Evolutionary conservation across 1,140 invertebrate genomes (phyloP).

Genomic region (Triops cancriformis): DNA sequence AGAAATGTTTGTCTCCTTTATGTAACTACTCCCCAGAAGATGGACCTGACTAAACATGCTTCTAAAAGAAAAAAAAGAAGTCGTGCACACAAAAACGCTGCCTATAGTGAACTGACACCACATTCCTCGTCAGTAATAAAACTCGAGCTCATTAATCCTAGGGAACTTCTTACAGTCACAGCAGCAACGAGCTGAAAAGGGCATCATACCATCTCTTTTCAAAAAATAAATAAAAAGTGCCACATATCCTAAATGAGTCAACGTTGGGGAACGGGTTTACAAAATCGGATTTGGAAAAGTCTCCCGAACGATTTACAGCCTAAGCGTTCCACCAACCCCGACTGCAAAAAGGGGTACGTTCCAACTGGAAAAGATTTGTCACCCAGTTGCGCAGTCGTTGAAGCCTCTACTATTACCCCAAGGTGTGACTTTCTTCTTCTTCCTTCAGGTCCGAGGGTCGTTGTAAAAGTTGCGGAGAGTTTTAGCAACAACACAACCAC

Average conservation of each 20-base stretch:
- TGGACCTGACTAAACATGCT: neutral
- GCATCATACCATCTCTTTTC: no score
- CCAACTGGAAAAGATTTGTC: neutral
- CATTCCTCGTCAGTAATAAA: conserved; percentile 6
- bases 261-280: no score
- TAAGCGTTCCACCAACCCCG: neutral
- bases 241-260: no score
- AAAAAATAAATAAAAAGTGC: no score
- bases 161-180: neutral
- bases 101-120: neutral
- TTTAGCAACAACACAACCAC: conserved; percentile 14
- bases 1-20: conserved; percentile 2
- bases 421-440: neutral
- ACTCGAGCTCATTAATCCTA: neutral
- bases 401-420: neutral
- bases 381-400: neutral
- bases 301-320: neutral
- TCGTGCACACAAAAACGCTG: neutral
- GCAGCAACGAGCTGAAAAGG: neutral
- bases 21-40: neutral
- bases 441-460: neutral
- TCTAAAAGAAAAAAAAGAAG: neutral
- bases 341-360: neutral
- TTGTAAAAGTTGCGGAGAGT: neutral
- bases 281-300: no score